These are phyloP conservation scores for Drosophila melanica DNA, from an alignment of 1,140 invertebrate species.

Conservation along the genomic window DNA sequence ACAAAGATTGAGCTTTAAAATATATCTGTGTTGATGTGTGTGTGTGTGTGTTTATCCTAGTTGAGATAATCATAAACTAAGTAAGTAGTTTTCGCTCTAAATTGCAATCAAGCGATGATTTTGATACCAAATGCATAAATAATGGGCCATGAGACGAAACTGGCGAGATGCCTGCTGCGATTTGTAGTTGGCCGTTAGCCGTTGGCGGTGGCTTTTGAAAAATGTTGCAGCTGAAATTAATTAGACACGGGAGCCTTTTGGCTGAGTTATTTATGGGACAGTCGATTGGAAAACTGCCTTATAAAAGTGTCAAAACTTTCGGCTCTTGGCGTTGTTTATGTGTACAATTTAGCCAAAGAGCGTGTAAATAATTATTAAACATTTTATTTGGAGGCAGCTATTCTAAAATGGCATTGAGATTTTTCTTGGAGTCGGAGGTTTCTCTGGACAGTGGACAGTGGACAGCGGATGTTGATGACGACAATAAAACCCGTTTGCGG, in stretches of 20 bases:
- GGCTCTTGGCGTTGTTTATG: conserved; percentile 65
- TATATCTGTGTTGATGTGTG: not conserved
- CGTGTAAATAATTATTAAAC: conserved; percentile 73
- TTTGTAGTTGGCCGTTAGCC: conserved; percentile 24
- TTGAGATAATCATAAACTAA: conserved; percentile 49
- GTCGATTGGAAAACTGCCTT: conserved; percentile 72
- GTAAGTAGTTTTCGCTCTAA: conserved; percentile 49
- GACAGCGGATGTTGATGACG: conserved; percentile 45
- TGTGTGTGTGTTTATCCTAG: not conserved
- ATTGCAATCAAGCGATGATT: conserved; percentile 51
- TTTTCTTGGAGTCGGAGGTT: conserved; percentile 14
- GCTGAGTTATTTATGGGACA: conserved; percentile 78
- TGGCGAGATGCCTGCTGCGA: conserved; percentile 55
- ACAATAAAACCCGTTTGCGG: conserved; percentile 59
- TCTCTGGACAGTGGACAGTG: not conserved
- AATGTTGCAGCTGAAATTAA: conserved; percentile 55
- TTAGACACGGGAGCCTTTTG: conserved; percentile 67
- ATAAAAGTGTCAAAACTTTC: conserved; percentile 81
- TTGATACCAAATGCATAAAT: conserved; percentile 42
- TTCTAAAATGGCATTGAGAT: conserved; percentile 32
- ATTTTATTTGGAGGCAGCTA: conserved; percentile 26
- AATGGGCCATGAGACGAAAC: conserved; percentile 40
- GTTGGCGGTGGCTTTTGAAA: conserved; percentile 63
- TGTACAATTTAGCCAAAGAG: conserved; percentile 57
- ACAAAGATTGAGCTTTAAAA: too few species aligned